Conservation (phyloP, 2,113 vertebrate genomes). For the Strix aluco region DNA sequence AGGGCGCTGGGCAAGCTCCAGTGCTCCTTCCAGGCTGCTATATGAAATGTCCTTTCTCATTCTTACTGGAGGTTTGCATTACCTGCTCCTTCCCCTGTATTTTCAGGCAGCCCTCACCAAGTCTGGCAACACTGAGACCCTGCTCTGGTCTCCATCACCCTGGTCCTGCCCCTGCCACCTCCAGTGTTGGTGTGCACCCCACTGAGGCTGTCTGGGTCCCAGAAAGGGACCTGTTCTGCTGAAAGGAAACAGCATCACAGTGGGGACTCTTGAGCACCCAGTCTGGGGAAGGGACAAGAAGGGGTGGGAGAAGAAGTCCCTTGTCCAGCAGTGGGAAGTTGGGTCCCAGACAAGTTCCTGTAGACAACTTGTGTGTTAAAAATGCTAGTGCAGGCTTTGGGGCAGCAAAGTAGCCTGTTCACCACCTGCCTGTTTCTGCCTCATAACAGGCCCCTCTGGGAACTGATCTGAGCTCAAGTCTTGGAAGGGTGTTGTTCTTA, state of each 20-base stretch:
- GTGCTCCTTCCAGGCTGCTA: not conserved
- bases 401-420: not conserved
- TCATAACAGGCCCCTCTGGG: not conserved
- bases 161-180: not conserved
- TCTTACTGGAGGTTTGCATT: not conserved
- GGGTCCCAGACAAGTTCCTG: not conserved
- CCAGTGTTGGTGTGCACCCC: accelerated
- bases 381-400: not conserved
- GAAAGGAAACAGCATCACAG: not conserved
- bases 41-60: not conserved
- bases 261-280: not conserved
- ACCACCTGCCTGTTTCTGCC: not conserved
- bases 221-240: not conserved
- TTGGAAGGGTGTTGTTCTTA: not conserved
- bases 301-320: not conserved
- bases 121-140: not conserved
- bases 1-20: not conserved
- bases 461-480: not conserved
- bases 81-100: not conserved
- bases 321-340: not conserved
- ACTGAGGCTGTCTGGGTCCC: not conserved
- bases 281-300: not conserved
- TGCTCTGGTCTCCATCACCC: not conserved
- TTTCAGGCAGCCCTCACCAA: not conserved
- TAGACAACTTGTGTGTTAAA: not conserved